A percentile compares a stretch with the other conserved stretches of the same genome.
Conservation (phyloP, 2,113 vertebrate genomes). For the Serinus canaria region DNA sequence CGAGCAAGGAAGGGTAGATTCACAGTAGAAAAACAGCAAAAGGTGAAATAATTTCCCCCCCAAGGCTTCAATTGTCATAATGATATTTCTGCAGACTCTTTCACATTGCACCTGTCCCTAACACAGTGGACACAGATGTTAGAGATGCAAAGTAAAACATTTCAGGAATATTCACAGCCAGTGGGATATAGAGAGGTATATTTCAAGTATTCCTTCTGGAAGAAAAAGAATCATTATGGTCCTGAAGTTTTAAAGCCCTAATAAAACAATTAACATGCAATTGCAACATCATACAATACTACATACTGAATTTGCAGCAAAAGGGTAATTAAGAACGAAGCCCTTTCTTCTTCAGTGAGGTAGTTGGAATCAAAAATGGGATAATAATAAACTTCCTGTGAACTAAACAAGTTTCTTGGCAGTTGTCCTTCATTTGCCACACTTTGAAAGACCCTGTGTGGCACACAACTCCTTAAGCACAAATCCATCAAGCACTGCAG, state of each 20-base stretch:
- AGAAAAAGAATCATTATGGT: background rate
- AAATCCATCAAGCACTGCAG: constrained; percentile 49
- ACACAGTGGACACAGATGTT: background rate
- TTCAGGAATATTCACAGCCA: background rate
- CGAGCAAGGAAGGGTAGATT: background rate
- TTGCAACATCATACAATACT: background rate
- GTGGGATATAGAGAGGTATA: background rate
- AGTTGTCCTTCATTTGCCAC: background rate
- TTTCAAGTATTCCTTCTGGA: background rate
- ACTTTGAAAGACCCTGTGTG: background rate
- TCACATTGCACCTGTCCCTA: background rate
- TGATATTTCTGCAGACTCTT: background rate
- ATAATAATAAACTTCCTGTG: background rate
- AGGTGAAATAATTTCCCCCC: background rate
- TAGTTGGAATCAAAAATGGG: background rate
- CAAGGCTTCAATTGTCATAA: background rate
- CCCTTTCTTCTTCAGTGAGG: background rate
- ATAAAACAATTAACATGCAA: background rate
- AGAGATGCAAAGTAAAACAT: background rate
- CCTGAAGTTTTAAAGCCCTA: constrained; percentile 33
- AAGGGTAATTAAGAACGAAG: background rate
- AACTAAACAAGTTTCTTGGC: constrained; percentile 1
- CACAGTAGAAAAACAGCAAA: background rate
- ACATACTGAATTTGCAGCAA: background rate
- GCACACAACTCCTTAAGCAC: background rate